Conservation (phyloP, 2,113 vertebrate species). For the Paramormyrops kingsleyae region DNA sequence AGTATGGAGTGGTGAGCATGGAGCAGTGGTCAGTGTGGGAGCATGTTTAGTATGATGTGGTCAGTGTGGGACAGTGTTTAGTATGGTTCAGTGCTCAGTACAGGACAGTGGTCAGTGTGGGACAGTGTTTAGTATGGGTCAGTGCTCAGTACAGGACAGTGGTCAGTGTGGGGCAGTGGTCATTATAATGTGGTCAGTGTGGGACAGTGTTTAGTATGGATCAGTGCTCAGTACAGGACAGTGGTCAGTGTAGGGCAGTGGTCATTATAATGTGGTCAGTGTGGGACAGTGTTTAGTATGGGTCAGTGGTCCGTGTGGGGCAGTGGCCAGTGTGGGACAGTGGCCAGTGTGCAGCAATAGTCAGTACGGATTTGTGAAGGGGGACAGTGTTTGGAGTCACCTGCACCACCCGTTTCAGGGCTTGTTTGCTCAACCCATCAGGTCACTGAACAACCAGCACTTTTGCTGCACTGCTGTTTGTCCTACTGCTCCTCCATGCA, state of each 20-base stretch:
- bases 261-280: background rate
- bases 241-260: too few species aligned
- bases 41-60: background rate
- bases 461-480: background rate
- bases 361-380: too few species aligned
- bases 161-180: too few species aligned
- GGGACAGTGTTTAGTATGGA: too few species aligned
- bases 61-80: background rate
- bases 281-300: too few species aligned
- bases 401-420: too few species aligned
- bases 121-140: too few species aligned
- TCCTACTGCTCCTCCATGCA: background rate
- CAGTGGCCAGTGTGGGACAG: background rate
- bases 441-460: background rate
- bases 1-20: background rate
- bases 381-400: too few species aligned
- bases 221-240: too few species aligned
- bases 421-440: too few species aligned
- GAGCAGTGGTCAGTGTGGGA: background rate
- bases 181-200: too few species aligned
- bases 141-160: too few species aligned
- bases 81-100: background rate
- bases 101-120: background rate
- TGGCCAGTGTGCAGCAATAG: background rate
- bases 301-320: background rate